Evolutionary conservation across 2,113 vertebrate species (phyloP).

Genomic region (Tachycineta bicolor): DNA sequence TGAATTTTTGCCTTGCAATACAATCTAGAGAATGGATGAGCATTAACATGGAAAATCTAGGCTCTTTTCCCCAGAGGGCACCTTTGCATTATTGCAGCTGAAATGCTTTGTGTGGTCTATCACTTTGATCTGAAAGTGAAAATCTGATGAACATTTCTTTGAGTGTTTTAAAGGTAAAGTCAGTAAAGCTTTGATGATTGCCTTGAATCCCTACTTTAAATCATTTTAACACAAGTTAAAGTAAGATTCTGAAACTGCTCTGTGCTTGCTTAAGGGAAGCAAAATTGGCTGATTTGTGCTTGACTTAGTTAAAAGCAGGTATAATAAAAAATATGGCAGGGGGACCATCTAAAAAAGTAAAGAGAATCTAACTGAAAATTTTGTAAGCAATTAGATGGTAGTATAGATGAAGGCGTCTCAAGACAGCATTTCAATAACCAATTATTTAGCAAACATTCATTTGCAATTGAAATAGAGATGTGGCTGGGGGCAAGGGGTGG

Average conservation of each 20-base stretch:
- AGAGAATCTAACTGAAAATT: neutral
- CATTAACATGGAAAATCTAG: slow-evolving; percentile 26
- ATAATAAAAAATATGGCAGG: neutral
- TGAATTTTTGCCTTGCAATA: slow-evolving; percentile 5
- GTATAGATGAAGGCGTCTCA: neutral
- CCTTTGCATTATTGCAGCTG: neutral
- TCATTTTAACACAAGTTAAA: neutral
- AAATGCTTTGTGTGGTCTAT: neutral
- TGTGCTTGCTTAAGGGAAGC: neutral
- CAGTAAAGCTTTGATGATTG: neutral
- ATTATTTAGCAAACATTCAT: neutral
- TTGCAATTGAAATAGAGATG: neutral
- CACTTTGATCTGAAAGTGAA: neutral
- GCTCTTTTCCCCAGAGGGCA: slow-evolving; percentile 7
- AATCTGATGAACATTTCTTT: neutral
- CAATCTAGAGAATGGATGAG: slow-evolving; percentile 11
- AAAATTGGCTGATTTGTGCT: neutral
- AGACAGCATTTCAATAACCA: neutral
- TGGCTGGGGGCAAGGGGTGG: neutral
- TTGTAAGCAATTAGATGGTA: neutral
- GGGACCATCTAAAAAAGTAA: neutral
- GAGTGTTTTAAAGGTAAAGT: neutral
- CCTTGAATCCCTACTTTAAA: neutral
- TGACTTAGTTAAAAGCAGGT: neutral
- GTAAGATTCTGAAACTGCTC: neutral